Conservation (phyloP, 2,888 invertebrate species). For the Uropetala carovei region DNA sequence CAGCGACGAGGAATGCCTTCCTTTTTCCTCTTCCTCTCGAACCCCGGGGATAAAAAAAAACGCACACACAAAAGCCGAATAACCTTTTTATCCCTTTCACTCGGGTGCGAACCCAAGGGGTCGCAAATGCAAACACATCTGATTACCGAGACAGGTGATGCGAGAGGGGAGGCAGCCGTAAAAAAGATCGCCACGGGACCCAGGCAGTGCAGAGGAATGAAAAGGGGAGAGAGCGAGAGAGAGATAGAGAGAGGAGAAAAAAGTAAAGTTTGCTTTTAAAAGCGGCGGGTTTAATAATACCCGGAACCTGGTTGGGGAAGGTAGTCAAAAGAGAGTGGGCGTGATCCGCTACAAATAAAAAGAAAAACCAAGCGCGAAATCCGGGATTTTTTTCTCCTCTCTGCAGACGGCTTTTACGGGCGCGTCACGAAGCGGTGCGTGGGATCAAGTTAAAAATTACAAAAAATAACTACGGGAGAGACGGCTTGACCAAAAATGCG, state of each 20-base stretch:
- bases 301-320: neutral
- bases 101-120: conserved; percentile 18
- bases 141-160: conserved; percentile 17
- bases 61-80: neutral
- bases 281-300: conserved; percentile 2
- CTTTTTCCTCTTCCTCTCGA: no score
- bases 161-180: neutral
- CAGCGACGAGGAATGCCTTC: no score
- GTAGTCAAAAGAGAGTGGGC: neutral
- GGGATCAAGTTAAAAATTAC: neutral
- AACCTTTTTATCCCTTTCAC: neutral
- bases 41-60: neutral
- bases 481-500: neutral
- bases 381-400: neutral
- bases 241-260: neutral
- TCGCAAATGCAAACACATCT: neutral
- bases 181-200: neutral
- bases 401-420: neutral
- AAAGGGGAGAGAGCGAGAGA: neutral
- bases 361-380: neutral
- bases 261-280: neutral
- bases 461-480: neutral
- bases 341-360: neutral
- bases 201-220: neutral
- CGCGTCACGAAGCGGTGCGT: neutral